Base-by-base conservation (phyloP, 2,888 invertebrate species). In the Cheilosia scutellata region DNA sequence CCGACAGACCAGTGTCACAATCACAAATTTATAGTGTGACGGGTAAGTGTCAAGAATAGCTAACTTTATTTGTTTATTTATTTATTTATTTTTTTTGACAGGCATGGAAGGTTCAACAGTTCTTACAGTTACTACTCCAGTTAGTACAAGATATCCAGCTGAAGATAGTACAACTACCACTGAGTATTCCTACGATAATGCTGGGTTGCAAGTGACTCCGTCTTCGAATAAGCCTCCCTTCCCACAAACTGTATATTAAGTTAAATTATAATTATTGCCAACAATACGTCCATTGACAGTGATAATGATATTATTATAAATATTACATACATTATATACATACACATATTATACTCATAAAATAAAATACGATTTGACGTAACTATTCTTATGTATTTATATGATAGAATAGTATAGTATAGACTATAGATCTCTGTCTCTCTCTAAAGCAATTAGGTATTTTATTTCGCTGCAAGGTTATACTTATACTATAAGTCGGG, bases 121-220 rank as follows among this genome's bases (percentile, higher is more conserved):
- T 6, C 94, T 94, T 70, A 96, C 96, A 0, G 94, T 95, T 58
- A 95, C 95, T 88, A 96, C 96, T 5, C 94, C 95, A 0, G 93
- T 96, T 0, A 95, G 95, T 87, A 94, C 94, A 80, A 93, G 96
- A 78, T 94, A 96, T 89, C 96, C 96, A 0, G 96, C 96, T 20
- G 96, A 96, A 90, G 96, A 96, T 88, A 91, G 91, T 72, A 94
- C 95, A 0, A 95, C 96, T 1, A 87, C 89, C 5, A 92, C 95
- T 49, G 96, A 96, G 89, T 96, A 96, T 89, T 95, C 96, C 0
- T 96, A 96, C 90, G 96, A 96, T 89, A 96, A 96, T 91, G 95
- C 95, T 90, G 96, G 94, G 0, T 94, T 96, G 94, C 95, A 95
- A 13, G 94, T 95, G 82, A 95, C 95, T 13, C 94, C 94, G 0